Percentiles rank a stretch among this genome's conserved stretches.
Evolutionary conservation across 2,797 vertebrate species (phyloP).

Genomic region (Thunnus albacares): DNA sequence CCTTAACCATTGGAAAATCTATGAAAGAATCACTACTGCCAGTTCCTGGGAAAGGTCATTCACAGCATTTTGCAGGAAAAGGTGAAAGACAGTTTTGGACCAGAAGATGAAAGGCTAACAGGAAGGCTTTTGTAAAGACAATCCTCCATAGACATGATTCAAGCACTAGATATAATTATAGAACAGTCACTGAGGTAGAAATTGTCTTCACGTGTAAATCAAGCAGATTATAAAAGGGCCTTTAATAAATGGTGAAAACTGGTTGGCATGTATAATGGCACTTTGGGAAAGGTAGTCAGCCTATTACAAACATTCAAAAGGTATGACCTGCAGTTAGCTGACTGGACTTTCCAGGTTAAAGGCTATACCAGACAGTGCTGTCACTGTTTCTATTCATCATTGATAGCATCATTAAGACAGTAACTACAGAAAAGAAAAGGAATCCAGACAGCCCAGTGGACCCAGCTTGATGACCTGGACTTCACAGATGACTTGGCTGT

Average conservation of each 20-base stretch:
- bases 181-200: neutral
- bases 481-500: neutral
- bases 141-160: neutral
- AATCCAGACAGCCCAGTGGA: neutral
- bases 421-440: neutral
- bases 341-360: neutral
- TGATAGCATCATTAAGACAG: neutral
- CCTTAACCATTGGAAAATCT: neutral
- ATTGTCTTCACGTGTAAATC: neutral
- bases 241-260: neutral
- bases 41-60: neutral
- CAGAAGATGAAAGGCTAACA: neutral
- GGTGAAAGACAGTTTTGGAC: neutral
- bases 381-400: neutral
- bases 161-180: neutral
- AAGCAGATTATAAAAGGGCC: neutral
- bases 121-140: neutral
- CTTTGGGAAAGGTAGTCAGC: too few species aligned
- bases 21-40: neutral
- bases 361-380: neutral
- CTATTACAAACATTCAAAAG: too few species aligned
- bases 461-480: neutral
- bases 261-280: too few species aligned
- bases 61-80: neutral
- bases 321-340: neutral